These are phyloP conservation scores for Eupithecia dodoneata DNA, from an alignment of 2,888 invertebrate genomes.

Conservation along the genomic window DNA sequence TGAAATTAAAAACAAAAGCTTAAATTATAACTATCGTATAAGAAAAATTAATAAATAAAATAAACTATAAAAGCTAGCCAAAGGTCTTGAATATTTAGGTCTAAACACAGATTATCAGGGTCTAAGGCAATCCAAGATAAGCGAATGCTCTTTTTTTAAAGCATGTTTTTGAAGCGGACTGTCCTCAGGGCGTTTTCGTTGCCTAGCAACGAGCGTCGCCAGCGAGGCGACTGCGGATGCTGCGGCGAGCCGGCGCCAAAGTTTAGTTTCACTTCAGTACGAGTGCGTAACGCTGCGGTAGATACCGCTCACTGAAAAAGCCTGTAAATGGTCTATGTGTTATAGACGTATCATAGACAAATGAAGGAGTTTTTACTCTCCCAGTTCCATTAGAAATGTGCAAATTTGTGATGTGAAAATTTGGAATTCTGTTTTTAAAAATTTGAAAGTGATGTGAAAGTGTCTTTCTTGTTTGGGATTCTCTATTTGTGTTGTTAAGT, in stretches of 20 bases:
- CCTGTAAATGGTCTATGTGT: slow-evolving; percentile 20
- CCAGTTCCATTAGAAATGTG: background rate
- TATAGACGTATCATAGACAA: slow-evolving; percentile 27
- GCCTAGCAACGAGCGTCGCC: slow-evolving; percentile 78
- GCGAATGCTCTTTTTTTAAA: background rate
- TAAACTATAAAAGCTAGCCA: background rate
- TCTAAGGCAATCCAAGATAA: background rate
- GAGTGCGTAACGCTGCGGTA: slow-evolving; percentile 53
- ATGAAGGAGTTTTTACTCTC: background rate
- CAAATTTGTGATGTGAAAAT: background rate
- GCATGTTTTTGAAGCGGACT: background rate
- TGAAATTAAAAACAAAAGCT: background rate
- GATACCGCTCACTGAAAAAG: slow-evolving; percentile 34
- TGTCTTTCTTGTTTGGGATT: background rate
- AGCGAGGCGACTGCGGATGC: slow-evolving; percentile 71
- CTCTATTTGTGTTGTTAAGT: slow-evolving; percentile 5
- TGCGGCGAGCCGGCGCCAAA: slow-evolving; percentile 70
- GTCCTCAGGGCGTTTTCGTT: slow-evolving; percentile 55
- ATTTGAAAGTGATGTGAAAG: slow-evolving; percentile 9
- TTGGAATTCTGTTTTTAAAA: background rate
- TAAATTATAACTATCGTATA: background rate
- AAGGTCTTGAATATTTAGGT: background rate
- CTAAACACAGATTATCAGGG: background rate
- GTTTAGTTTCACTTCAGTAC: slow-evolving; percentile 63
- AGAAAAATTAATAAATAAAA: too few relatives aligned